Percentiles rank a stretch among this genome's conserved stretches.
Conservation (phyloP, 2,888 invertebrate genomes). For the Nycteola revayana region DNA sequence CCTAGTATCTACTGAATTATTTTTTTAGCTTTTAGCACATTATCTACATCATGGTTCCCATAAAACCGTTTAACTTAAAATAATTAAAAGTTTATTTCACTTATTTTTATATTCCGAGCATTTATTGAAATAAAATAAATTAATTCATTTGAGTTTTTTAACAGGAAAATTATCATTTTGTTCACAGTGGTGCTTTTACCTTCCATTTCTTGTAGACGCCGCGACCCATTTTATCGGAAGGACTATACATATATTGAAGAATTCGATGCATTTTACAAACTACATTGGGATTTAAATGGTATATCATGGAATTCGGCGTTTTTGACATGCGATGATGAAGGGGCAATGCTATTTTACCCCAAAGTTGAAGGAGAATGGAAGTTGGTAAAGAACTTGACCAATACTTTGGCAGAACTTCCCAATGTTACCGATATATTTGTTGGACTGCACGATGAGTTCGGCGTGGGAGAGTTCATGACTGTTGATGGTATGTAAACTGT, state of each 20-base stretch:
- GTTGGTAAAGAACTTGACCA: slow-evolving; percentile 33
- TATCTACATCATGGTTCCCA: no score
- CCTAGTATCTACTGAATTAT: no score
- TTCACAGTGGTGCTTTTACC: slow-evolving; percentile 25
- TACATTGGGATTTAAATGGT: slow-evolving; percentile 37
- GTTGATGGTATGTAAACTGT: slow-evolving; percentile 40
- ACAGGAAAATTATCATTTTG: no score
- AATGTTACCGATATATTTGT: slow-evolving; percentile 41
- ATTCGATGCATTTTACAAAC: slow-evolving; percentile 47
- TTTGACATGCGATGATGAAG: slow-evolving; percentile 44
- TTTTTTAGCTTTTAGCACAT: no score
- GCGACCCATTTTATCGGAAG: slow-evolving; percentile 40
- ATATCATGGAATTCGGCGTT: slow-evolving; percentile 37
- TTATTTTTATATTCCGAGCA: no score
- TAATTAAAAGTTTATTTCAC: no score
- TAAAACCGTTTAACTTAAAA: no score
- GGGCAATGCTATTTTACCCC: slow-evolving; percentile 46
- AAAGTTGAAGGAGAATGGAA: slow-evolving; percentile 37
- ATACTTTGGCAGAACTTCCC: slow-evolving; percentile 13
- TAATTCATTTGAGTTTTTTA: no score
- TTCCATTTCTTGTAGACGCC: slow-evolving; percentile 20
- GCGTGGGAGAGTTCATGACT: slow-evolving; percentile 45
- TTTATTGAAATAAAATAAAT: no score
- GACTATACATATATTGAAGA: slow-evolving; percentile 45
- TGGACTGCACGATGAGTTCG: slow-evolving; percentile 43